These are phyloP conservation scores for Metridium senile DNA, from an alignment of 92 coral and sea anemone species.

Conservation along the genomic window DNA sequence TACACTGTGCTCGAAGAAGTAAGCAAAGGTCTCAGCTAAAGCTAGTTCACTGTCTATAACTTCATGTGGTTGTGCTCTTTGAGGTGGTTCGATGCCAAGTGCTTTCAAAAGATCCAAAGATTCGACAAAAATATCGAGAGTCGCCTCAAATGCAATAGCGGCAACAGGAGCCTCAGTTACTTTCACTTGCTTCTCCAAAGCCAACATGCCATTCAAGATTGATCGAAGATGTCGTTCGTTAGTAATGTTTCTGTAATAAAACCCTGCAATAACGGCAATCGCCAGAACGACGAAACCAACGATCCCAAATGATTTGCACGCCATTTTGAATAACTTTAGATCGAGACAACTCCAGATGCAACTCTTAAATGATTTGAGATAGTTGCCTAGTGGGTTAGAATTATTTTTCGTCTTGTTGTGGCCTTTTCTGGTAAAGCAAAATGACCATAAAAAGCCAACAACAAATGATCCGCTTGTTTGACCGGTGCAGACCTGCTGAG, in stretches of 20 bases:
- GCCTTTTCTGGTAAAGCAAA: no score
- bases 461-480: no score
- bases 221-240: conserved; percentile 55
- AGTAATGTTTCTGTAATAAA: conserved; percentile 61
- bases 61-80: conserved; percentile 71
- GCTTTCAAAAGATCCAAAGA: conserved; percentile 67
- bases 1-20: conserved; percentile 84
- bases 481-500: no score
- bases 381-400: no score
- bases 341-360: no score
- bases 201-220: conserved; percentile 69
- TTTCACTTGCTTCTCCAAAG: conserved; percentile 54
- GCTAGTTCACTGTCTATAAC: conserved; percentile 66
- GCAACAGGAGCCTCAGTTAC: conserved; percentile 63
- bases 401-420: no score
- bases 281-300: conserved; percentile 14
- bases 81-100: conserved; percentile 69
- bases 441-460: no score
- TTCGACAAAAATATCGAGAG: conserved; percentile 63
- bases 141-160: conserved; percentile 72
- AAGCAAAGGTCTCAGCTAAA: conserved; percentile 86
- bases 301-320: conserved; percentile 9
- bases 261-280: conserved; percentile 54
- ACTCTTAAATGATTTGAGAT: no score
- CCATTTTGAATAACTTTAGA: conserved; percentile 39